phyloP scores from a whole-genome alignment of 1,140 invertebrate species.

The Adelges cooleyi region DNA sequence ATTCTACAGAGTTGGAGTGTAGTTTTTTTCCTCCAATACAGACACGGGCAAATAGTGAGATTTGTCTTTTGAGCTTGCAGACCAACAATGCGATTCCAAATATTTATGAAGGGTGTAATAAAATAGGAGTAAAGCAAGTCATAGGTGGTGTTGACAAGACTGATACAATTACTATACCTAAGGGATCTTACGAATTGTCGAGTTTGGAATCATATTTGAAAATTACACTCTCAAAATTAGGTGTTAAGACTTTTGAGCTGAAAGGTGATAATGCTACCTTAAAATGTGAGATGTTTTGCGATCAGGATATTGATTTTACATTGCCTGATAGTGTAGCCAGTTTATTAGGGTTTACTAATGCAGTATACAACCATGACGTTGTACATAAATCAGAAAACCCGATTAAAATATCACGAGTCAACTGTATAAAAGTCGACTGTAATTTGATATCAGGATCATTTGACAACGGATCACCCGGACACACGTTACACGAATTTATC shows the following conservation, averaged over 20 bases:
- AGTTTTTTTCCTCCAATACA: constrained; percentile 5
- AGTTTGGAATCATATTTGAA: not conserved
- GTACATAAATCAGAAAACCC: not conserved
- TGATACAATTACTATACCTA: constrained; percentile 12
- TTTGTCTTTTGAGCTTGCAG: not conserved
- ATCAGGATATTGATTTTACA: not conserved
- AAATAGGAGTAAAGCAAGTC: not conserved
- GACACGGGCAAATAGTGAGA: not conserved
- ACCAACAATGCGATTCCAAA: constrained; percentile 25
- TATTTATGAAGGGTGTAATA: constrained; percentile 11
- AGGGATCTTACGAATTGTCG: constrained; percentile 15
- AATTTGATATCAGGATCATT: constrained; percentile 33
- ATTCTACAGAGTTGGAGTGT: not conserved
- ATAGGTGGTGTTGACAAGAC: not conserved
- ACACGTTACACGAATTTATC: constrained; percentile 37
- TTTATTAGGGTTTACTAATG: not conserved
- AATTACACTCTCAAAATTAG: not conserved
- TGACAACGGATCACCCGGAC: constrained; percentile 33
- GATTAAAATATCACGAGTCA: constrained; percentile 23
- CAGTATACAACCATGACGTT: not conserved
- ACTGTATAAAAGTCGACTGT: constrained; percentile 25
- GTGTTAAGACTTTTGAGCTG: not conserved
- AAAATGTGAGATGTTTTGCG: not conserved
- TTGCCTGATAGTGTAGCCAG: not conserved
- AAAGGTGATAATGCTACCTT: not conserved